phyloP scores from a whole-genome alignment of 2,888 invertebrate species.

The Hipparchia sbordonii region DNA sequence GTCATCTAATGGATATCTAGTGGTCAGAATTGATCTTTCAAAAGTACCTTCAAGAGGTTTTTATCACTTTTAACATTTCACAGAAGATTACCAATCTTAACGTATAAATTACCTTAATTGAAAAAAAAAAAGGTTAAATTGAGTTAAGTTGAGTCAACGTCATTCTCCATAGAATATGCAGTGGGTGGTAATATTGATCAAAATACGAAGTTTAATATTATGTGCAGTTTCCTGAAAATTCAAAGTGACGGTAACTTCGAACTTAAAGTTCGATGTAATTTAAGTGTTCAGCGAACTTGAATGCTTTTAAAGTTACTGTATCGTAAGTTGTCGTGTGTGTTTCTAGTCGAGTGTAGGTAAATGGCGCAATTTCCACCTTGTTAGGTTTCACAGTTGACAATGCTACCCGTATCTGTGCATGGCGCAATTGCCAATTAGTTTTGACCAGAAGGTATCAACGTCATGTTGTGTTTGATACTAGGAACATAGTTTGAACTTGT shows the following conservation, averaged over 20 bases:
- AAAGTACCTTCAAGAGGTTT: too few relatives aligned
- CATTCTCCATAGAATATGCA: too few relatives aligned
- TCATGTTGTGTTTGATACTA: background rate
- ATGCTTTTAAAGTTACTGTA: background rate
- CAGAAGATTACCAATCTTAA: too few relatives aligned
- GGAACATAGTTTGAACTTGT: background rate
- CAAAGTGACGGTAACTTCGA: background rate
- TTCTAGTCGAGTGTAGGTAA: background rate
- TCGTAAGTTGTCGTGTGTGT: background rate
- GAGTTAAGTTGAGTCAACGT: too few relatives aligned
- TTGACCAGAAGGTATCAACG: background rate
- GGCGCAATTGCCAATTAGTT: conserved; percentile 3
- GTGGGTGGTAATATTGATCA: too few relatives aligned
- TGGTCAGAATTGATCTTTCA: too few relatives aligned
- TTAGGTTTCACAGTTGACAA: background rate
- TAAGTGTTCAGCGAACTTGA: background rate
- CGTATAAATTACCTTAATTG: too few relatives aligned
- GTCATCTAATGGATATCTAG: too few relatives aligned
- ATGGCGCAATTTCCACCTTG: conserved; percentile 9
- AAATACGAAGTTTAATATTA: too few relatives aligned
- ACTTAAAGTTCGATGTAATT: background rate
- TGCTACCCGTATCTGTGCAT: background rate
- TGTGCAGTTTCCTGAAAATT: too few relatives aligned
- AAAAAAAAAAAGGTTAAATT: too few relatives aligned
- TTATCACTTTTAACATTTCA: too few relatives aligned